Conservation (phyloP, 1,140 invertebrate genomes). For the Macrosteles quadrilineatus region DNA sequence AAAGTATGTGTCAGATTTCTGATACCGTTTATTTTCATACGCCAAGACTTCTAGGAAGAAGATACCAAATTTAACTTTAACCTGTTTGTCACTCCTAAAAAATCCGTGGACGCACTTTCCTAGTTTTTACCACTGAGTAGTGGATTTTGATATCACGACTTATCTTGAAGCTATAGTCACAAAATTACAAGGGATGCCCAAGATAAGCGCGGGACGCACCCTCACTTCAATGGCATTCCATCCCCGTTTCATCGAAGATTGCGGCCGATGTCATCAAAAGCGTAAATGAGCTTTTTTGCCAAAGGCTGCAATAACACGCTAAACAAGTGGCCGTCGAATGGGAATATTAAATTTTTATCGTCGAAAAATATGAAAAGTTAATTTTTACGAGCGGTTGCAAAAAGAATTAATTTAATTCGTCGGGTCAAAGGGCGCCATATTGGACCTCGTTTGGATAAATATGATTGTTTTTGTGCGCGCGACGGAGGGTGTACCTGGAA, state of each 20-base stretch:
- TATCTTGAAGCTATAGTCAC: no score
- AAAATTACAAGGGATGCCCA: no score
- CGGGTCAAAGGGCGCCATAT: not conserved
- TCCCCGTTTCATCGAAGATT: not conserved
- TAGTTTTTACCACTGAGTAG: no score
- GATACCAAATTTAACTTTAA: no score
- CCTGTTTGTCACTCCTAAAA: no score
- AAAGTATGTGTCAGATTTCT: no score
- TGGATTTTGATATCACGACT: no score
- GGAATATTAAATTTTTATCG: slow-evolving; percentile 1
- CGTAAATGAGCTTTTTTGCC: slow-evolving; percentile 6
- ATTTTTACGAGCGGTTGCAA: not conserved
- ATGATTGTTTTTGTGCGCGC: slow-evolving; percentile 9
- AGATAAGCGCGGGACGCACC: no score
- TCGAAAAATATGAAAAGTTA: not conserved
- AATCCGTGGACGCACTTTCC: no score
- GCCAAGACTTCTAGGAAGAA: no score
- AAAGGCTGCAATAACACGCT: not conserved
- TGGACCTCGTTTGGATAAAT: slow-evolving; percentile 7
- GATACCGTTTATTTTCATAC: no score
- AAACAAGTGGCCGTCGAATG: not conserved
- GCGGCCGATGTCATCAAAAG: slow-evolving; percentile 1
- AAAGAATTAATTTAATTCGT: not conserved
- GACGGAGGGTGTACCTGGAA: not conserved
- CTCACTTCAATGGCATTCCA: not conserved